These are phyloP conservation scores for Prunella strophiata DNA, from an alignment of 2,797 vertebrate genomes.

Conservation along the genomic window DNA sequence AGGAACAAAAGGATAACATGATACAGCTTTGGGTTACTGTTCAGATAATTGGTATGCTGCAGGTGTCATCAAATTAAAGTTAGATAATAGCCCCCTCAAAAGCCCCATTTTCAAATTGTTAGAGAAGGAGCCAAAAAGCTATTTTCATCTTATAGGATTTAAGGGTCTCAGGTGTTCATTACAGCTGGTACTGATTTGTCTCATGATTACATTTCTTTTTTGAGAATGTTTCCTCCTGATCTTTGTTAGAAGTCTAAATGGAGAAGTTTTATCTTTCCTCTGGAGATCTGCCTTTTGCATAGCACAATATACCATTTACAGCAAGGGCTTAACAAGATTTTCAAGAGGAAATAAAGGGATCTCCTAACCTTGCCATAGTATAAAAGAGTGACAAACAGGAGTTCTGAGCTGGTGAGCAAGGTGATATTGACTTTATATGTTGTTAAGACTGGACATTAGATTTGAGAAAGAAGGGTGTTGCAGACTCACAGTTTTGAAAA, in stretches of 20 bases:
- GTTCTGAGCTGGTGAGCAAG: background rate
- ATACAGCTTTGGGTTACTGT: background rate
- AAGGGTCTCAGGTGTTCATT: slow-evolving; percentile 50
- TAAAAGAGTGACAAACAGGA: background rate
- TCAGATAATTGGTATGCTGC: background rate
- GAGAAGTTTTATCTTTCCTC: slow-evolving; percentile 57
- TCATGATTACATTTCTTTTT: slow-evolving; percentile 53
- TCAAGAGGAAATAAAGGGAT: slow-evolving; percentile 35
- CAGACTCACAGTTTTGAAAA: background rate
- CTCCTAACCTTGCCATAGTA: background rate
- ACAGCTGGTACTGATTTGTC: slow-evolving; percentile 24
- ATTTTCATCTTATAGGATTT: slow-evolving; percentile 31
- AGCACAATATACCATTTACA: slow-evolving; percentile 26
- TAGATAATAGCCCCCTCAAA: background rate
- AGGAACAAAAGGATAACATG: background rate
- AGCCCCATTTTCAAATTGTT: slow-evolving; percentile 15
- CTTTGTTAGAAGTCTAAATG: slow-evolving; percentile 50
- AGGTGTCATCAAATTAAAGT: slow-evolving; percentile 23
- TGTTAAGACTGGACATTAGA: background rate
- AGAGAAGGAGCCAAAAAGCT: background rate
- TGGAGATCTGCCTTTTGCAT: slow-evolving; percentile 27
- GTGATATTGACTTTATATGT: background rate
- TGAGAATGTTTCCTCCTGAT: background rate
- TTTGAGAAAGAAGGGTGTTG: background rate
- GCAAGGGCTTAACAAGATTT: slow-evolving; percentile 31